phyloP scores from a whole-genome alignment of 2,888 invertebrate species.

The Caenorhabditis sinica region DNA sequence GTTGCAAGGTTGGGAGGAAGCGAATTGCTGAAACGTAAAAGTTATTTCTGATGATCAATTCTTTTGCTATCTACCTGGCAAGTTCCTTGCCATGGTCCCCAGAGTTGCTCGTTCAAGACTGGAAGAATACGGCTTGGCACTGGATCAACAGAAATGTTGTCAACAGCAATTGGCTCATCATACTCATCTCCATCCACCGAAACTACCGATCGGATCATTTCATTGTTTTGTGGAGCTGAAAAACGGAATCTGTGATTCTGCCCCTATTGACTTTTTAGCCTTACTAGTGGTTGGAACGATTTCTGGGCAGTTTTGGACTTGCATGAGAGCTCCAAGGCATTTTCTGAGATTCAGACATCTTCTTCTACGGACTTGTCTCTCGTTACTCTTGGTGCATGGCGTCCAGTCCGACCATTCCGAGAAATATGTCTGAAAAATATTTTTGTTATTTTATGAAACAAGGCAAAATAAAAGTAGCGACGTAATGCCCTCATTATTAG shows the following conservation, averaged over 20 bases:
- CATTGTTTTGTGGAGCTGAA: slow-evolving; percentile 47
- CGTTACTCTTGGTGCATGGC: slow-evolving; percentile 79
- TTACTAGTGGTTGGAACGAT: slow-evolving; percentile 61
- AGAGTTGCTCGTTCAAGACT: slow-evolving; percentile 72
- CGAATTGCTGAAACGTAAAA: slow-evolving; percentile 78
- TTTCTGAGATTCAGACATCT: slow-evolving; percentile 80
- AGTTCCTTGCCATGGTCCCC: slow-evolving; percentile 81
- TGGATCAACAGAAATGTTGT: slow-evolving; percentile 43
- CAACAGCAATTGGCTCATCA: slow-evolving; percentile 62
- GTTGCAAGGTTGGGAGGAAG: slow-evolving; percentile 82
- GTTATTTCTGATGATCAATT: neutral
- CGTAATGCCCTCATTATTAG: no score
- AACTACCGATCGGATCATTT: slow-evolving; percentile 63
- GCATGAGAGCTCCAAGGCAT: slow-evolving; percentile 80
- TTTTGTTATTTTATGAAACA: neutral
- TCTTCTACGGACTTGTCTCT: slow-evolving; percentile 81
- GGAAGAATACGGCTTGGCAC: slow-evolving; percentile 22
- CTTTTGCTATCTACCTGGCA: slow-evolving; percentile 77
- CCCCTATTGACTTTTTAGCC: neutral
- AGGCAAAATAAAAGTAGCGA: no score
- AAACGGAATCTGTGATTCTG: neutral
- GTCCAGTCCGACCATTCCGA: slow-evolving; percentile 83
- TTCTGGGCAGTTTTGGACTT: slow-evolving; percentile 76
- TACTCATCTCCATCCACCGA: slow-evolving; percentile 59
- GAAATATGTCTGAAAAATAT: slow-evolving; percentile 72